Base-by-base conservation (phyloP, 2,113 vertebrate species). In the Theropithecus gelada region DNA sequence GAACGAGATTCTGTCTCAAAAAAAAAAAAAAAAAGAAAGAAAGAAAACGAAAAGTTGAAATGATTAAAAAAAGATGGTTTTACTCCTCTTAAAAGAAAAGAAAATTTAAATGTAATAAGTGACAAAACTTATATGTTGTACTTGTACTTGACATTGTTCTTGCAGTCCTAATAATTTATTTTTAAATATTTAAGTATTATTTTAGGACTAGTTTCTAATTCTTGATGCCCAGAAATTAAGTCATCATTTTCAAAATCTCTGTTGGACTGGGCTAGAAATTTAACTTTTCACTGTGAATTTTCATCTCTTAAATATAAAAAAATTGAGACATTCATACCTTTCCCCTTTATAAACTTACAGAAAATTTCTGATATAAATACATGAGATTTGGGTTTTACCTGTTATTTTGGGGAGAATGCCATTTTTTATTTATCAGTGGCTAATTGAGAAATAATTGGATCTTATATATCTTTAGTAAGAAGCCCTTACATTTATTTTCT, bases 391-490 rank as follows among this genome's bases (percentile, higher is more conserved):
- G 64, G 5, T 68, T 35, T 68, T 68, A 14, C 25, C 25, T 93
- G 14, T 91, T 20, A 72, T 85, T 95, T 87, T 18, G 5, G 50
- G 25, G 13, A 96, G 6, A 82, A 72, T 55, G 16, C 0, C 11
- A 89, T 64, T 91, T 96, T 95, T 73, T 73, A 66, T 68, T 90
- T 70, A 91, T 48, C 45, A 88, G 45, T 93, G 57, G 82, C 66
- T 91, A 94, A 87, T 38, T 83, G 43, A 94, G 59, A 90, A 6
- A 50, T 25, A 82, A 18, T 64, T 94, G 17, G 35, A 35, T 88
- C 23, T 72, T 57, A 80, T 78, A 32, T 80, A 76, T 84, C 43
- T 95, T 94, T 88, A 93, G 57, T 93, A 40, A 96, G 91, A 93
- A 81, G 0, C 20, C 2, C 13, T 81, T 32, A 81, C 59, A 43